Evolutionary conservation across 2,797 vertebrate species (phyloP).

Genomic region (Aselliscus stoliczkanus): DNA sequence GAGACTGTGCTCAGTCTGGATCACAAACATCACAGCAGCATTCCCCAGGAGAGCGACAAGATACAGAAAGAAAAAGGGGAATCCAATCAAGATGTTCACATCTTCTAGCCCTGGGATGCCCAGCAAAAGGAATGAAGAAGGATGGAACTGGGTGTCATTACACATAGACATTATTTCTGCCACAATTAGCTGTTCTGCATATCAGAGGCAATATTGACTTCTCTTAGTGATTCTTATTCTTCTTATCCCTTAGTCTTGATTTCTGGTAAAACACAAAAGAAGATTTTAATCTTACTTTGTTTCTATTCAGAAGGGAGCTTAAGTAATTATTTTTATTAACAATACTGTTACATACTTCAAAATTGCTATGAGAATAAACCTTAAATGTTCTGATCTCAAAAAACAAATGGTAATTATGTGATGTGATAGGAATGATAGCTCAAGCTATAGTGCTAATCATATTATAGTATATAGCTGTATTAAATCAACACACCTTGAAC

Average conservation of each 20-base stretch:
- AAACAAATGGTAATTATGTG: neutral
- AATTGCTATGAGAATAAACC: neutral
- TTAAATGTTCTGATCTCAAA: neutral
- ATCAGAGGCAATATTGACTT: neutral
- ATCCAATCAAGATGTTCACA: slow-evolving; percentile 9
- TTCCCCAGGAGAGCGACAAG: slow-evolving; percentile 77
- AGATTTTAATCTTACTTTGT: neutral
- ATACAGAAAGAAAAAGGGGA: slow-evolving; percentile 68
- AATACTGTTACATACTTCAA: neutral
- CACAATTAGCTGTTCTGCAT: neutral
- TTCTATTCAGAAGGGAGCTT: neutral
- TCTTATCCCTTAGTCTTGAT: neutral
- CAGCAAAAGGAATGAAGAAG: slow-evolving; percentile 75
- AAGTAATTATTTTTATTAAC: neutral
- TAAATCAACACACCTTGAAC: neutral
- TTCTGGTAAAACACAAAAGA: neutral
- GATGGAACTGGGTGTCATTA: slow-evolving; percentile 1
- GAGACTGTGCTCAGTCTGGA: slow-evolving; percentile 72
- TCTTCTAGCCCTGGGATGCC: slow-evolving; percentile 81
- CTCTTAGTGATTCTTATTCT: neutral
- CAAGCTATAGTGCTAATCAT: neutral
- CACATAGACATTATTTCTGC: neutral
- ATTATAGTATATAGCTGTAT: neutral
- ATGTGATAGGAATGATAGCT: neutral
- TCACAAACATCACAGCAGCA: slow-evolving; percentile 64